A percentile compares a stretch with the other conserved stretches of the same genome.
Conservation (phyloP, 2,888 invertebrate species). For the Sialis lutaria region DNA sequence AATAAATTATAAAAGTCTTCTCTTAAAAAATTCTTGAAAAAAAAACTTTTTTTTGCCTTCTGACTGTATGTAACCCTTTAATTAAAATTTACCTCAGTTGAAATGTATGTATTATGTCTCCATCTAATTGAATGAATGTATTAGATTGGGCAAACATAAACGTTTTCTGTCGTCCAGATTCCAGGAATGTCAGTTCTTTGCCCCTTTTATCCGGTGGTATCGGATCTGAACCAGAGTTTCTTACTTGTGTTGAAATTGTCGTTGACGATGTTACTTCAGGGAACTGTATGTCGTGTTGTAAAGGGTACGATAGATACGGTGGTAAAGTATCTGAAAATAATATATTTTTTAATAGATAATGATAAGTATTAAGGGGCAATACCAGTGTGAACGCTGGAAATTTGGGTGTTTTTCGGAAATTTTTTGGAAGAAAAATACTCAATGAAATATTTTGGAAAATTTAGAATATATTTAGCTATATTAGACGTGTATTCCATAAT, state of each 20-base stretch:
- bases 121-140: slow-evolving; percentile 79
- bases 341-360: neutral
- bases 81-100: slow-evolving; percentile 52
- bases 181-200: slow-evolving; percentile 66
- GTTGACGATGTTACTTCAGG: neutral
- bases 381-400: no score
- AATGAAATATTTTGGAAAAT: no score
- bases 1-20: no score
- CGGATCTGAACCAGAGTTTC: slow-evolving; percentile 20
- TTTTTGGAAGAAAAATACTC: no score
- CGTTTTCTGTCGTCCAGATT: slow-evolving; percentile 68
- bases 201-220: slow-evolving; percentile 60
- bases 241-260: neutral
- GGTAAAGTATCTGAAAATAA: neutral
- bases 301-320: neutral
- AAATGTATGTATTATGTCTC: slow-evolving; percentile 78
- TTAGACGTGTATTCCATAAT: no score
- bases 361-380: no score
- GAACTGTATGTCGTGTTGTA: neutral
- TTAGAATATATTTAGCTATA: no score
- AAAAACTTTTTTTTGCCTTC: no score
- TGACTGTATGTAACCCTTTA: no score
- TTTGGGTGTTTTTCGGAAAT: no score
- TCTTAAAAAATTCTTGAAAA: no score
- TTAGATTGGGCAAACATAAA: slow-evolving; percentile 86